Conservation (phyloP, 2,888 invertebrate species). For the Sesia bembeciformis region DNA sequence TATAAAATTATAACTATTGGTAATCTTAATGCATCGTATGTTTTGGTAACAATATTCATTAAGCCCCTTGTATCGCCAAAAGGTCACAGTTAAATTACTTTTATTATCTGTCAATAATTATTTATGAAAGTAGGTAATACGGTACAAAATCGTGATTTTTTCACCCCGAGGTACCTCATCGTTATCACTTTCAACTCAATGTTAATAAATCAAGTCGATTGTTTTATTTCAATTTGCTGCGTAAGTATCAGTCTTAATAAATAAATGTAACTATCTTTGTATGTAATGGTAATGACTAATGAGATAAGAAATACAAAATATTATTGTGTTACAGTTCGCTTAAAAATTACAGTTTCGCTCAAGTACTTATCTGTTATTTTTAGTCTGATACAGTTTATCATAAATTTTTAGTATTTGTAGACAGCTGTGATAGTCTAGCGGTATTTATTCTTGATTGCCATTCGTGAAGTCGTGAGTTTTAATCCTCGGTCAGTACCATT, state of each 20-base stretch:
- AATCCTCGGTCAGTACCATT: too few relatives aligned
- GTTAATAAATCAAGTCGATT: neutral
- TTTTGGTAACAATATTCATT: constrained; percentile 51
- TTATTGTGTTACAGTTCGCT: too few relatives aligned
- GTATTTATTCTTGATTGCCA: too few relatives aligned
- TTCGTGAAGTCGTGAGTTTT: too few relatives aligned
- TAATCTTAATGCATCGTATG: constrained; percentile 23
- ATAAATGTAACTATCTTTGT: too few relatives aligned
- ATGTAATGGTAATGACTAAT: too few relatives aligned
- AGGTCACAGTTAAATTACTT: constrained; percentile 39
- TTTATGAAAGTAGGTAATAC: constrained; percentile 37
- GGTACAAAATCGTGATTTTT: constrained; percentile 11
- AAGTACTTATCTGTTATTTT: too few relatives aligned
- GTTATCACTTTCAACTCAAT: neutral
- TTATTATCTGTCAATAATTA: constrained; percentile 37
- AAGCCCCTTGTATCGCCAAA: constrained; percentile 41
- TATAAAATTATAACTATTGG: constrained; percentile 8
- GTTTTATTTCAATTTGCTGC: neutral
- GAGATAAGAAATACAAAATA: too few relatives aligned
- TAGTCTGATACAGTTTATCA: too few relatives aligned
- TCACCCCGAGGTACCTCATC: constrained; percentile 3
- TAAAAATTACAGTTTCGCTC: too few relatives aligned
- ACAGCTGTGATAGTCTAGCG: too few relatives aligned
- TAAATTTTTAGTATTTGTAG: too few relatives aligned
- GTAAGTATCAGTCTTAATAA: neutral